phyloP scores from a whole-genome alignment of 2,888 invertebrate species.

The Helleia helle region DNA sequence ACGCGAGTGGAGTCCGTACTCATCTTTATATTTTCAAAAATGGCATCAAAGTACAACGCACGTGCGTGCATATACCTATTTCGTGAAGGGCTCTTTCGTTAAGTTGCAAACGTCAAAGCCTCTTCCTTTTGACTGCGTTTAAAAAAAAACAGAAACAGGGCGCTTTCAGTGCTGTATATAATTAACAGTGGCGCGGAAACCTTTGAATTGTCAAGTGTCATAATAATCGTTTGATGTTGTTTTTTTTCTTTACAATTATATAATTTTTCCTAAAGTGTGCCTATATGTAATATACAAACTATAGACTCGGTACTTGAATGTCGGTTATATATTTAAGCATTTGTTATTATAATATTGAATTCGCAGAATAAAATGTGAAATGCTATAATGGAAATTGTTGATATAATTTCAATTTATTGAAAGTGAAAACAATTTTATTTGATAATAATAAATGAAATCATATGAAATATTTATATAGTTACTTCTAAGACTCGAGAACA shows the following conservation, averaged over 20 bases:
- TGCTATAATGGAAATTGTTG: no score
- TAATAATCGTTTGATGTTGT: slow-evolving; percentile 40
- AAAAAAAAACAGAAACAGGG: slow-evolving; percentile 34
- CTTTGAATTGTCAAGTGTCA: slow-evolving; percentile 55
- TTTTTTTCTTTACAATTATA: slow-evolving; percentile 24
- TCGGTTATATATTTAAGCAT: no score
- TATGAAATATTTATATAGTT: no score
- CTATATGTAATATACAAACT: slow-evolving; percentile 11
- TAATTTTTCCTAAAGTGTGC: slow-evolving; percentile 20
- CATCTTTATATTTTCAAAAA: slow-evolving; percentile 21
- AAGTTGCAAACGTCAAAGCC: slow-evolving; percentile 58
- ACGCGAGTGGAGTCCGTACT: slow-evolving; percentile 4
- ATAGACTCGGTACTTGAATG: no score
- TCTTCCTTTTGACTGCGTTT: slow-evolving; percentile 65
- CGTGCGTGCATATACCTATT: slow-evolving; percentile 37
- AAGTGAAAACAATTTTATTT: no score
- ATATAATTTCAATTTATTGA: no score
- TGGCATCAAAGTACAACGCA: slow-evolving; percentile 30
- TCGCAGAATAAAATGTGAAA: no score
- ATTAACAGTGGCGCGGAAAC: slow-evolving; percentile 53
- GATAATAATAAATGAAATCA: no score
- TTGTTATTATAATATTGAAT: no score
- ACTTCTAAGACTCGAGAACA: no score
- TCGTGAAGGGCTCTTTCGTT: slow-evolving; percentile 38
- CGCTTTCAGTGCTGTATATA: slow-evolving; percentile 41